Evolutionary conservation across 2,797 vertebrate genomes (phyloP).

Genomic region (Myioborus miniatus): DNA sequence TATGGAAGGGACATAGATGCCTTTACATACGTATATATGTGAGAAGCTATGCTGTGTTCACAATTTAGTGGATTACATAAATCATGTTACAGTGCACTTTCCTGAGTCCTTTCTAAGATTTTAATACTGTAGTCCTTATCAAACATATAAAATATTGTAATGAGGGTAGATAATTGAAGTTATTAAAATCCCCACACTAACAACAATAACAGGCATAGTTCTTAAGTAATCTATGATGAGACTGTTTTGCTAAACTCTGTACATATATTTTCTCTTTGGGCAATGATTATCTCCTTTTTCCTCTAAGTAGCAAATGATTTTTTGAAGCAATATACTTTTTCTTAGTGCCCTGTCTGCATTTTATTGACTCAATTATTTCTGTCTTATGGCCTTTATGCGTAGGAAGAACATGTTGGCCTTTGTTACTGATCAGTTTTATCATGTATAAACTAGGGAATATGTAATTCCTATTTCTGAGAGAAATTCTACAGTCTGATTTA

Average conservation of each 20-base stretch:
- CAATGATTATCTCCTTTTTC: not conserved
- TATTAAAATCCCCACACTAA: not conserved
- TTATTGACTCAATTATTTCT: not conserved
- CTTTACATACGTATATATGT: accelerated
- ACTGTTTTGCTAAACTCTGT: not conserved
- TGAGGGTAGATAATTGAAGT: not conserved
- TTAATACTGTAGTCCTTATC: not conserved
- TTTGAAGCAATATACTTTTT: not conserved
- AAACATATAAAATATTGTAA: not conserved
- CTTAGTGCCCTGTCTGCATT: not conserved
- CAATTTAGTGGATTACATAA: not conserved
- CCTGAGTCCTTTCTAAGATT: not conserved
- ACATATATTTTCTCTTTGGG: not conserved
- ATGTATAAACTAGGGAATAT: not conserved
- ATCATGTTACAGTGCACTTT: not conserved
- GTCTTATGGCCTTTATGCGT: not conserved
- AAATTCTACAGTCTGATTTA: not conserved
- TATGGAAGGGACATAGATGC: not conserved
- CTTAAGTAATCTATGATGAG: not conserved
- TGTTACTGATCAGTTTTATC: not conserved
- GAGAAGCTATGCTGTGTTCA: not conserved
- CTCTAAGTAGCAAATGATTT: not conserved
- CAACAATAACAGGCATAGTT: not conserved
- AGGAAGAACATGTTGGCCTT: not conserved
- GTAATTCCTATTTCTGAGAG: not conserved